Evolutionary conservation across 2,797 vertebrate species (phyloP).

Genomic region (Lagorchestes hirsutus): DNA sequence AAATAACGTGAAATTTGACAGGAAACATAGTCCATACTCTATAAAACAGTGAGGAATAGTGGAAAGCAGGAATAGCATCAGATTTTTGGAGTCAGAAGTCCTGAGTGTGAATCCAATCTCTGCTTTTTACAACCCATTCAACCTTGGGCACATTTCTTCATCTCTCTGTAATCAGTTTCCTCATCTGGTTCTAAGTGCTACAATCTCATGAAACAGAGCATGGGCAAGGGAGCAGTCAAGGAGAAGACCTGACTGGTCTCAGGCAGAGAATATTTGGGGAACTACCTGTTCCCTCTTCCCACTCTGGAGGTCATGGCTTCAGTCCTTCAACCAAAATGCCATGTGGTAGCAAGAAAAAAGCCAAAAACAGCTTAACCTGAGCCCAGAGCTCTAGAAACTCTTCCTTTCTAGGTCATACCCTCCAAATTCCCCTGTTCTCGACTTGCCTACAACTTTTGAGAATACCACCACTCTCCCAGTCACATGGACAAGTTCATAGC

Average conservation of each 20-base stretch:
- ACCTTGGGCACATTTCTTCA: background rate
- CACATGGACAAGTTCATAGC: background rate
- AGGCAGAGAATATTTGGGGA: background rate
- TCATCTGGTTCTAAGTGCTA: background rate
- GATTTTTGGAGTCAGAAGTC: background rate
- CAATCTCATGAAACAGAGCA: background rate
- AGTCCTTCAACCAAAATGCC: background rate
- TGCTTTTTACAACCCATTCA: background rate
- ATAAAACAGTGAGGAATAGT: background rate
- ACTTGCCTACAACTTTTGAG: background rate
- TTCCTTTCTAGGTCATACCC: background rate
- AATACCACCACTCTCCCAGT: background rate
- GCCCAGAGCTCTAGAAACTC: background rate
- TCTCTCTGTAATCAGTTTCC: background rate
- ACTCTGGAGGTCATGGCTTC: background rate
- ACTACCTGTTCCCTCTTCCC: background rate
- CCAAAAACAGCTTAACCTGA: background rate
- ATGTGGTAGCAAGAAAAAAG: background rate
- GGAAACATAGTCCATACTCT: background rate
- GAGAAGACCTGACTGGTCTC: background rate
- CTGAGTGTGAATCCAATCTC: background rate
- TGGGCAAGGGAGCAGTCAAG: background rate
- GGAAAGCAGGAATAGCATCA: background rate
- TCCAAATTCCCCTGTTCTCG: background rate
- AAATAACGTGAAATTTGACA: background rate